These are phyloP conservation scores for Acestrorhynchus altus DNA, from an alignment of 2,797 vertebrate species.

Conservation along the genomic window DNA sequence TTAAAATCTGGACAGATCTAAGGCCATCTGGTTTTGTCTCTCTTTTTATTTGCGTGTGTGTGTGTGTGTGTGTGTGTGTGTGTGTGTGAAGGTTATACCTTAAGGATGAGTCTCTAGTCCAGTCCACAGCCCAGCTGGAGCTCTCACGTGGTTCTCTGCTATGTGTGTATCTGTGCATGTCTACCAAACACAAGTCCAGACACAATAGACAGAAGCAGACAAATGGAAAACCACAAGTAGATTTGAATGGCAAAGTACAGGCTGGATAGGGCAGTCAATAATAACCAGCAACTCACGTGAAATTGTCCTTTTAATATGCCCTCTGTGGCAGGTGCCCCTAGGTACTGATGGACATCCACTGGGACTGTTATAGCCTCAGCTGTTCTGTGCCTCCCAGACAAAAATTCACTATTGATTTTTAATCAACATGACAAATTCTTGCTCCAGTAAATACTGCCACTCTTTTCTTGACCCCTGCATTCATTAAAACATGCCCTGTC, in stretches of 20 bases:
- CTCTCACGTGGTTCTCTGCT: background rate
- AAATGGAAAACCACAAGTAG: conserved; percentile 10
- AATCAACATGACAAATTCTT: conserved; percentile 13
- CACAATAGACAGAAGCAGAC: background rate
- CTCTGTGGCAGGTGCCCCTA: no score
- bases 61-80: conserved; percentile 26
- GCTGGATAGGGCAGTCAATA: background rate
- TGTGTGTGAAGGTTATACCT: conserved; percentile 17
- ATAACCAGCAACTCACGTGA: background rate
- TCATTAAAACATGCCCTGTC: background rate
- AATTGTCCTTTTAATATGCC: background rate
- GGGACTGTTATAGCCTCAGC: background rate
- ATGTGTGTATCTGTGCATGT: background rate
- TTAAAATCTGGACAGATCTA: conserved; percentile 29
- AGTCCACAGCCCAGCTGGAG: conserved; percentile 32
- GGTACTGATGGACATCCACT: background rate
- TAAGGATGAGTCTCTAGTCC: background rate
- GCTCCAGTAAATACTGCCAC: background rate
- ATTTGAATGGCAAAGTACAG: conserved; percentile 24
- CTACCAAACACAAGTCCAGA: background rate
- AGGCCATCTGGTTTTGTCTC: conserved; percentile 45
- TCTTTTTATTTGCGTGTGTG: conserved; percentile 22
- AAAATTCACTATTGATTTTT: conserved; percentile 3
- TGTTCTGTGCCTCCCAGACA: background rate
- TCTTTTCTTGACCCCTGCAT: background rate